phyloP scores from a whole-genome alignment of 2,888 invertebrate genomes.

The Eueremaeus valkanovi region DNA sequence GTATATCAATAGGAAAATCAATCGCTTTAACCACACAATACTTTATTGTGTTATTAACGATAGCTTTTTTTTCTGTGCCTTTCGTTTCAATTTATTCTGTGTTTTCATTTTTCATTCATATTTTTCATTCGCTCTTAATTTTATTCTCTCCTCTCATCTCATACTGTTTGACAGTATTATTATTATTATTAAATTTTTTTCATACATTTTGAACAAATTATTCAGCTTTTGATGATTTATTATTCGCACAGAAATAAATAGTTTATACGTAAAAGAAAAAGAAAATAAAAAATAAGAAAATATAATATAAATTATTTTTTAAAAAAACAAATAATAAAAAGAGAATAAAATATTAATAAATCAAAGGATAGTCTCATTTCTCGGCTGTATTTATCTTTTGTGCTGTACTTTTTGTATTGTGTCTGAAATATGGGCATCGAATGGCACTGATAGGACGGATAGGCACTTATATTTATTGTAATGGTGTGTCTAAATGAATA shows the following conservation, averaged over 20 bases:
- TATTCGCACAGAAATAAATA: not conserved
- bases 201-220: too few species aligned
- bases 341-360: too few species aligned
- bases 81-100: not conserved
- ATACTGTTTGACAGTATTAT: too few species aligned
- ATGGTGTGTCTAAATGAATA: not conserved
- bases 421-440: not conserved
- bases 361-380: not conserved
- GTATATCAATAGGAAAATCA: not conserved
- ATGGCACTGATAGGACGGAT: not conserved
- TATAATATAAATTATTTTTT: not conserved
- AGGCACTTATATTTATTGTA: not conserved
- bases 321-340: not conserved
- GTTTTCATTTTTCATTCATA: not conserved
- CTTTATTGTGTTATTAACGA: not conserved
- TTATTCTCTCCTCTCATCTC: too few species aligned
- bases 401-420: not conserved
- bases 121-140: too few species aligned
- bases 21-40: not conserved
- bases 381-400: not conserved
- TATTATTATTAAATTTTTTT: too few species aligned
- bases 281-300: not conserved
- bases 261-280: not conserved
- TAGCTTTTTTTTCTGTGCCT: not conserved
- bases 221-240: not conserved